A percentile compares a stretch with the other conserved stretches of the same genome.
Conservation (phyloP, 2,888 invertebrate species). For the Euphydryas editha region DNA sequence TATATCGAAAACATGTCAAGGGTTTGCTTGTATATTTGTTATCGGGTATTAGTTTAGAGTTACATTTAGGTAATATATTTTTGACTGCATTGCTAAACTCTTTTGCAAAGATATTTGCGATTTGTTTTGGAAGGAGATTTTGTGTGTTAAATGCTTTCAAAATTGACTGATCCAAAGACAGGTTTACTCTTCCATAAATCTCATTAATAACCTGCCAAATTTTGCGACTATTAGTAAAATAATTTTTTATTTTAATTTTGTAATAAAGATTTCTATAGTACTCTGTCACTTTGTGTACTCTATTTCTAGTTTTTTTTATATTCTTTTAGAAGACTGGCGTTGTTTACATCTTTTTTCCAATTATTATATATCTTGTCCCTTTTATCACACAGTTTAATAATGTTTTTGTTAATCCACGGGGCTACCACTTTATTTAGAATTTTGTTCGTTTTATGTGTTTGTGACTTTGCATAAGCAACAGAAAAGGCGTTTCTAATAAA, state of each 20-base stretch:
- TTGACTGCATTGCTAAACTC: too few relatives aligned
- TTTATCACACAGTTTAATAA: neutral
- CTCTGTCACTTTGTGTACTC: neutral
- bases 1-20: too few relatives aligned
- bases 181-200: too few relatives aligned
- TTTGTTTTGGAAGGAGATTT: too few relatives aligned
- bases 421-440: neutral
- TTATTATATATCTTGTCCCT: neutral
- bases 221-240: too few relatives aligned
- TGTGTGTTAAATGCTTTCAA: neutral
- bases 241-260: neutral
- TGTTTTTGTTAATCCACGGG: neutral
- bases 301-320: neutral
- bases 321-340: neutral
- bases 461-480: conserved; percentile 2
- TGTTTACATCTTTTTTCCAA: neutral
- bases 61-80: too few relatives aligned
- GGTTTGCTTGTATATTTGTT: too few relatives aligned
- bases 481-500: conserved; percentile 15
- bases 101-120: too few relatives aligned
- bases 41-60: too few relatives aligned
- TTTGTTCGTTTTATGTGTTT: neutral
- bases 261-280: neutral
- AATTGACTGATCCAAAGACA: too few relatives aligned
- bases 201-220: too few relatives aligned